A percentile compares a stretch with the other conserved stretches of the same genome.
Evolutionary conservation across 2,888 invertebrate species (phyloP).

Genomic region (Drosophila formosana): DNA sequence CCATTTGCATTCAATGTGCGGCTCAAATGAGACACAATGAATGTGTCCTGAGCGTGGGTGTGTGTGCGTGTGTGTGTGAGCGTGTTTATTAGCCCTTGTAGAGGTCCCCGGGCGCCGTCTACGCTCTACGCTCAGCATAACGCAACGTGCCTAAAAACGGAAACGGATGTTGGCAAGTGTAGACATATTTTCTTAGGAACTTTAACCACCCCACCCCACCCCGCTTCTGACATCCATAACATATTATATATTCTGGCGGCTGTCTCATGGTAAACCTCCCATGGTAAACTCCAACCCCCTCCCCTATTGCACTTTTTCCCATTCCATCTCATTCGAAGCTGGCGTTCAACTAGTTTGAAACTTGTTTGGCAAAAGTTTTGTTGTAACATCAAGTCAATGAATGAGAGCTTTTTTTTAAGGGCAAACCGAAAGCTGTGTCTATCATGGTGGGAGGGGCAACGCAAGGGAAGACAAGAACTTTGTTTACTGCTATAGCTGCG

Average conservation of each 20-base stretch:
- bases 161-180: constrained; percentile 75
- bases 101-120: constrained; percentile 29
- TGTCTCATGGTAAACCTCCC: not conserved
- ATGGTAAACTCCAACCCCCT: not conserved
- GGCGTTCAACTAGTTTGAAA: constrained; percentile 56
- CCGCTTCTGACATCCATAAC: constrained; percentile 35
- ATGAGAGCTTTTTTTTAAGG: constrained; percentile 43
- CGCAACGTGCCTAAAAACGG: constrained; percentile 55
- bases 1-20: constrained; percentile 64
- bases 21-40: constrained; percentile 65
- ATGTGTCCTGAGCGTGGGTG: constrained; percentile 48
- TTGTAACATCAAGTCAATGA: constrained; percentile 72
- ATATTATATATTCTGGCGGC: constrained; percentile 49
- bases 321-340: constrained; percentile 14
- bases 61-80: constrained; percentile 19
- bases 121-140: constrained; percentile 35
- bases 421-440: not conserved
- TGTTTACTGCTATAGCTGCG: constrained; percentile 52
- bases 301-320: not conserved
- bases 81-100: constrained; percentile 59
- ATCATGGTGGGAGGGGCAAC: no score
- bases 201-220: constrained; percentile 32
- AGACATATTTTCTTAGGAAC: constrained; percentile 73
- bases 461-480: constrained; percentile 41
- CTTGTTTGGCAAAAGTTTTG: constrained; percentile 57